These are phyloP conservation scores for Alosa alosa DNA, from an alignment of 2,113 vertebrate genomes.

Conservation along the genomic window DNA sequence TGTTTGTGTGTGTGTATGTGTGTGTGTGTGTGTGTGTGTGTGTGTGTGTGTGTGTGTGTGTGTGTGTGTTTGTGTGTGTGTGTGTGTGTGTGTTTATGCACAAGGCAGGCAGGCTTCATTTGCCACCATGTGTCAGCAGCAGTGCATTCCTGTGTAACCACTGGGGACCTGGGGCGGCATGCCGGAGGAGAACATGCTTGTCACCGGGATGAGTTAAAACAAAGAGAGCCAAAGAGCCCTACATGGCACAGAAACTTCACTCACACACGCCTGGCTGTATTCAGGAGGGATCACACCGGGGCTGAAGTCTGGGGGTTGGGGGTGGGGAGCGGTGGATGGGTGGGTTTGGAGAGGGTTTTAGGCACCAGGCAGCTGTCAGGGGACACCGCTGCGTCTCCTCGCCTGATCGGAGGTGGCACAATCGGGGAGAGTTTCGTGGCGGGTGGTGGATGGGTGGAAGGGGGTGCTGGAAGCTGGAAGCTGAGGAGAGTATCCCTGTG, in stretches of 20 bases:
- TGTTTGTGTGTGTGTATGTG: not conserved
- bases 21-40: not conserved
- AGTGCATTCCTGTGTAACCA: slow-evolving; percentile 35
- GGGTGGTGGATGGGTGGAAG: not conserved
- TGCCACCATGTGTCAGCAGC: slow-evolving; percentile 56
- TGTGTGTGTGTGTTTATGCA: not conserved
- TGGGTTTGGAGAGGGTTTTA: not conserved
- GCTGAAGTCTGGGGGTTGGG: not conserved
- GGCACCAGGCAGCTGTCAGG: too few species aligned
- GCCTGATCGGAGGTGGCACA: slow-evolving; percentile 66
- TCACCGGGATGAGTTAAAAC: slow-evolving; percentile 69
- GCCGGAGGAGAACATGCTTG: slow-evolving; percentile 68
- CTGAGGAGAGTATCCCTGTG: not conserved
- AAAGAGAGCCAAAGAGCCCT: slow-evolving; percentile 55
- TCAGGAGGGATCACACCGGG: slow-evolving; percentile 55
- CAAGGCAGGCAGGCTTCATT: slow-evolving; percentile 47
- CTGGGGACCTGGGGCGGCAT: slow-evolving; percentile 53
- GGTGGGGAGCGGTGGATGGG: not conserved
- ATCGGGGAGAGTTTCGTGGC: slow-evolving; percentile 48
- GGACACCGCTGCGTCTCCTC: too few species aligned
- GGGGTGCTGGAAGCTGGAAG: not conserved
- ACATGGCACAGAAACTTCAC: slow-evolving; percentile 49
- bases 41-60: not conserved
- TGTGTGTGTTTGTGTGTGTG: slow-evolving; percentile 28
- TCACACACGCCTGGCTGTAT: slow-evolving; percentile 48